Evolutionary conservation across 2,797 vertebrate species (phyloP).

Genomic region (Bovichtus diacanthus): DNA sequence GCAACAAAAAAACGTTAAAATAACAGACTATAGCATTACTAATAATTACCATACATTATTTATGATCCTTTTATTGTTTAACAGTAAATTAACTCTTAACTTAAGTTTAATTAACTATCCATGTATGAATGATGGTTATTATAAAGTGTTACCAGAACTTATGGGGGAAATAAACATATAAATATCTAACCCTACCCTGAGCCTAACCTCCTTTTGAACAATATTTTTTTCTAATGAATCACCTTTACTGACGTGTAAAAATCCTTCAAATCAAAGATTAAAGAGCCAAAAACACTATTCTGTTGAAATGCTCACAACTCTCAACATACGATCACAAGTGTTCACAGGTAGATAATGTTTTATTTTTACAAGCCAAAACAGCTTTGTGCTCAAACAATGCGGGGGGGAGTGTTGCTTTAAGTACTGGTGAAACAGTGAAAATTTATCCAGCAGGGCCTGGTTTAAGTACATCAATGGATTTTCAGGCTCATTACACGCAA

Average conservation of each 20-base stretch:
- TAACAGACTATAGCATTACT: too few species aligned
- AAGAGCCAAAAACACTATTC: not conserved
- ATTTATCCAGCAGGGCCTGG: not conserved
- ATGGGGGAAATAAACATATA: too few species aligned
- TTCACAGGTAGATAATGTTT: not conserved
- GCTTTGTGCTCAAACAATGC: not conserved
- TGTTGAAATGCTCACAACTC: too few species aligned
- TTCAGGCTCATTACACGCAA: not conserved
- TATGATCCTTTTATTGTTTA: too few species aligned
- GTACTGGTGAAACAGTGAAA: not conserved
- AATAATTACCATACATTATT: too few species aligned
- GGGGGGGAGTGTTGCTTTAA: not conserved
- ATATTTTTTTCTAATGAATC: not conserved
- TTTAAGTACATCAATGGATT: not conserved
- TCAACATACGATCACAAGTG: not conserved
- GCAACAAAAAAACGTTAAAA: too few species aligned
- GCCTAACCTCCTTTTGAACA: not conserved
- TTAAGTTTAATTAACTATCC: too few species aligned
- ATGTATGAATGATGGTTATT: too few species aligned
- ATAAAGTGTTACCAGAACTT: too few species aligned
- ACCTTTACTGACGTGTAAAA: not conserved
- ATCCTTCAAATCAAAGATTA: not conserved
- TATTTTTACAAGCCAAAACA: not conserved
- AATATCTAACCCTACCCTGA: not conserved
- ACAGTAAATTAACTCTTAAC: too few species aligned